Conservation (phyloP, 2,888 invertebrate species). For the Plebejus argus region DNA sequence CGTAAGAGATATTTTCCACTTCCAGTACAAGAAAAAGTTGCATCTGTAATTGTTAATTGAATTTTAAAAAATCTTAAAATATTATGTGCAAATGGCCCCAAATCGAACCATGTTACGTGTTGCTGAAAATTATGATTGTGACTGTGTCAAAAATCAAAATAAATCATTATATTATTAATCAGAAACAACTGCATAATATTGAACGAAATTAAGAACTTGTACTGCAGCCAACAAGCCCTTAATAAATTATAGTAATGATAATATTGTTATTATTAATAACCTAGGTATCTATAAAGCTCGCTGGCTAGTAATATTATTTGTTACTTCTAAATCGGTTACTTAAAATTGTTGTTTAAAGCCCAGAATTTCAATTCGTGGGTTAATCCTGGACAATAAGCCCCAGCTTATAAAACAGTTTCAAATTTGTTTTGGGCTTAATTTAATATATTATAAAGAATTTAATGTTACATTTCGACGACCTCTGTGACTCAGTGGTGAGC, state of each 20-base stretch:
- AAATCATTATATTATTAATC: not conserved
- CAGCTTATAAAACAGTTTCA: not conserved
- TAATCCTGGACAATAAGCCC: not conserved
- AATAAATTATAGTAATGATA: conserved; percentile 1
- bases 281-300: not conserved
- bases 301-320: not conserved
- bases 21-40: no score
- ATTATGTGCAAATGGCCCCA: no score
- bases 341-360: not conserved
- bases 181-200: not conserved
- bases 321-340: not conserved
- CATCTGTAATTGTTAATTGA: no score
- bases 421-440: not conserved
- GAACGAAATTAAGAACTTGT: not conserved
- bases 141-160: not conserved
- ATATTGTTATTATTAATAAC: not conserved
- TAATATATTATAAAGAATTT: not conserved
- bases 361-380: not conserved
- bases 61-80: no score
- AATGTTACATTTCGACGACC: no score
- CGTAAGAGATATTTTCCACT: no score
- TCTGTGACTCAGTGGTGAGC: no score
- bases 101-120: no score
- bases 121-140: not conserved
- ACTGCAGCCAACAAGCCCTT: not conserved